Evolutionary conservation across 2,888 invertebrate genomes (phyloP), one percentile per base, ranked within the genome.

Genomic region (Camponotus fellah): DNA sequence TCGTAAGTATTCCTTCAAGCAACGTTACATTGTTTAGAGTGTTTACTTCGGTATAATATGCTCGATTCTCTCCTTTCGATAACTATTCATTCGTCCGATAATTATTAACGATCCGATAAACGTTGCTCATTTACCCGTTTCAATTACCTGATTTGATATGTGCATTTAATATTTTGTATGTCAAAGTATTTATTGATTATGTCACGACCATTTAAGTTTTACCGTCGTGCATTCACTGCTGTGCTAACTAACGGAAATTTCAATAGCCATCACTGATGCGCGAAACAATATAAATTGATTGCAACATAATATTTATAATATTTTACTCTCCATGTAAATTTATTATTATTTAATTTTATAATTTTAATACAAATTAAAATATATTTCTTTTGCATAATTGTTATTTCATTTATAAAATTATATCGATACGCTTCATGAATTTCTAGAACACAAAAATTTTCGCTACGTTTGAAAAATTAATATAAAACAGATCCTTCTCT

Each of bases 131-230:
- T 80, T 60, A 69, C 43, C 21, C 21, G 32, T 17, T 46, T 58
- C 43, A 80, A 80, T 80, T 71, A 80, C 26, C 71, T 34, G 71
- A 80, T 80, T 80, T 80, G 71, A 80, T 80, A 37, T 40, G 77
- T 77, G 56, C 79, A 71, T 79, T 79, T 79, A 69, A 69, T 43
- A 69, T 79, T 80, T 71, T 46, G 71, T 60, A 46, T 71, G 37
- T 14, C 37, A 60, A 60, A 49, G 71, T 71, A 46, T 80, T 80
- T 62, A 80, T 80, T 80, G 46, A 60, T 53, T 34, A 60, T 60
- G 79, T 80, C 71, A 71, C 10, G 46, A 37, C 21, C 34, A 79
- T 79, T 79, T 80, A 71, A 80, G 71, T 80, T 71, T 77, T 80
- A 80, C 79, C 60, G 46, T n/a, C 71, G 37, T 53, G n/a, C 71